Conservation (phyloP, 2,113 vertebrate species). For the Ctenodactylus gundi region DNA sequence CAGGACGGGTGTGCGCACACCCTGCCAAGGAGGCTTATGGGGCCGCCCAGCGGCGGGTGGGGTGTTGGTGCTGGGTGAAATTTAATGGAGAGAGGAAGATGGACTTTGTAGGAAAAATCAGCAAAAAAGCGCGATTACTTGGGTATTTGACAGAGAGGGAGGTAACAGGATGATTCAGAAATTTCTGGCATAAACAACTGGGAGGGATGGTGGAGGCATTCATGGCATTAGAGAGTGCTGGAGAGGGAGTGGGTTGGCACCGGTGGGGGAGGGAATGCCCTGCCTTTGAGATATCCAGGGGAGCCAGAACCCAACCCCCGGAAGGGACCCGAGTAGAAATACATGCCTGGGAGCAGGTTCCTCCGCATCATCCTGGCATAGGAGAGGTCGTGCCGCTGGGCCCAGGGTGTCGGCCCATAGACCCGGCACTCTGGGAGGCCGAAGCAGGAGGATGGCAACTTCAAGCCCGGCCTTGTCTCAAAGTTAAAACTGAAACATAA, state of each 20-base stretch:
- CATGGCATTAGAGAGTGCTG: not conserved
- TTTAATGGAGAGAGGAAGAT: not conserved
- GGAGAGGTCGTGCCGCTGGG: no score
- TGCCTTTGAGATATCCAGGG: not conserved
- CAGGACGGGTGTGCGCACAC: not conserved
- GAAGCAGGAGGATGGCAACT: no score
- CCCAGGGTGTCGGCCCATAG: no score
- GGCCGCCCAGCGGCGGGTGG: not conserved
- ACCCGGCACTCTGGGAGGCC: no score
- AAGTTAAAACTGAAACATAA: no score
- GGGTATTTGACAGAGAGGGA: not conserved
- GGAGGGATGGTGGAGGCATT: constrained; percentile 6
- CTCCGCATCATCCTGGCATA: not conserved
- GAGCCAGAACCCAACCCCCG: not conserved
- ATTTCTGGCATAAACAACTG: constrained; percentile 1
- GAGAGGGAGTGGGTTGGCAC: not conserved
- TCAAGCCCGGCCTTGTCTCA: no score
- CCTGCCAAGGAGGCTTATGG: not conserved
- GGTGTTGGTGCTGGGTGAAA: not conserved
- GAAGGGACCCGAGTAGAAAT: not conserved
- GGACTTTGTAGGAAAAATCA: not conserved
- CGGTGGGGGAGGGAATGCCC: not conserved
- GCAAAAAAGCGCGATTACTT: not conserved
- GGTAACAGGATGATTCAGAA: not conserved
- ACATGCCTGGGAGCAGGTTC: not conserved